phyloP scores from a whole-genome alignment of 2,113 vertebrate species.

The Nymphicus hollandicus region DNA sequence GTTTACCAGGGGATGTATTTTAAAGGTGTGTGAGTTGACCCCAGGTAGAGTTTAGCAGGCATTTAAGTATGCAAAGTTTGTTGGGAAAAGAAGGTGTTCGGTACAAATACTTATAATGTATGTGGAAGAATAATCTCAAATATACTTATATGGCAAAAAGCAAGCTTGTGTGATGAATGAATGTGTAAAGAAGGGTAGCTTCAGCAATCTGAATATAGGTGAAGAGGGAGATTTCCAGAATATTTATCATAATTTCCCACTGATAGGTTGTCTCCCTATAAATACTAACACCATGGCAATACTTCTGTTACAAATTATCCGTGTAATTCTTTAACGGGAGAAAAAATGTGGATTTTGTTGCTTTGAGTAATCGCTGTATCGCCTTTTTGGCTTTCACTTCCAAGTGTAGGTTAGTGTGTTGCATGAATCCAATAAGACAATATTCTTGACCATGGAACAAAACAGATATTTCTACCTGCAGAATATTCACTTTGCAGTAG shows the following conservation, averaged over 20 bases:
- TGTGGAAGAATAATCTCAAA: background rate
- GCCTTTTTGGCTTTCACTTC: background rate
- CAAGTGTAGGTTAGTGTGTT: accelerated
- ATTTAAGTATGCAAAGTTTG: background rate
- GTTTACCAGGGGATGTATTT: background rate
- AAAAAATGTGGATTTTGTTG: background rate
- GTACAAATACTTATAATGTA: background rate
- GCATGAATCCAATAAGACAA: background rate
- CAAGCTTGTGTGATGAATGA: background rate
- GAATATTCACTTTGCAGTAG: background rate
- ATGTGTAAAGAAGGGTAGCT: background rate
- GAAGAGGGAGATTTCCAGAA: background rate
- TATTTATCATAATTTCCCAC: background rate
- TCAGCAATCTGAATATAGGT: background rate
- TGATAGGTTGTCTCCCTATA: background rate
- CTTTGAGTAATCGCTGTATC: background rate
- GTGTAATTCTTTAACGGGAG: background rate
- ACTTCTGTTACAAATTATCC: background rate
- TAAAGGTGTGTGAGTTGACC: background rate
- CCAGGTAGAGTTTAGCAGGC: background rate
- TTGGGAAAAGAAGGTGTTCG: background rate
- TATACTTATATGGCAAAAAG: background rate
- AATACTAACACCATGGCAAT: background rate
- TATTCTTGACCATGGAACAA: background rate
- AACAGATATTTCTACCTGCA: background rate